These are phyloP conservation scores for Diglossa brunneiventris DNA, from an alignment of 2,113 vertebrate genomes.

Conservation along the genomic window DNA sequence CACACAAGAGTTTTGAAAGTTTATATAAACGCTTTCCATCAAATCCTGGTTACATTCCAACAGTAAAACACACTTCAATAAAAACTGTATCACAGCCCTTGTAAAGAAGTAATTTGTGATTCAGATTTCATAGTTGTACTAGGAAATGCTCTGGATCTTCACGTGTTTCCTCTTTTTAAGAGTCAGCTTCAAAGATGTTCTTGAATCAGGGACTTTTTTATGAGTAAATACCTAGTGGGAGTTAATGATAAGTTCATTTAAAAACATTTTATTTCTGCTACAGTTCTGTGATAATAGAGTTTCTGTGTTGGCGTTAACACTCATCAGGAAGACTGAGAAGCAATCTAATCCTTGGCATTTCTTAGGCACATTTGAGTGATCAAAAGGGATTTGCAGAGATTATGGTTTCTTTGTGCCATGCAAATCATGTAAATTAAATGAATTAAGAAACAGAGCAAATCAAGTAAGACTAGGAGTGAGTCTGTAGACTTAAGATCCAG, in stretches of 20 bases:
- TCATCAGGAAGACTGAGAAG: background rate
- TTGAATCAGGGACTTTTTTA: background rate
- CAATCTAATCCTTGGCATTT: conserved; percentile 18
- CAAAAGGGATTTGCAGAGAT: conserved; percentile 26
- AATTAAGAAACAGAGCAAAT: background rate
- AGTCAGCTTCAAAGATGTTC: conserved; percentile 19
- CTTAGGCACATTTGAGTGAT: conserved; percentile 11
- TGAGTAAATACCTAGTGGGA: conserved; percentile 8
- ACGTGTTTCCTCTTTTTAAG: conserved; percentile 21
- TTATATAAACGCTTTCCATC: background rate
- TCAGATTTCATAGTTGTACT: conserved; percentile 15
- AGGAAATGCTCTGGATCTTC: conserved; percentile 24
- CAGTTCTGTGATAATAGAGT: background rate
- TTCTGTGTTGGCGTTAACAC: background rate
- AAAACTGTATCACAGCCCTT: background rate
- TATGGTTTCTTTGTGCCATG: background rate
- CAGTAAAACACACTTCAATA: background rate
- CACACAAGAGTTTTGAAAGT: background rate
- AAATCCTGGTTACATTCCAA: background rate
- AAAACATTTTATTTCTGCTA: conserved; percentile 14
- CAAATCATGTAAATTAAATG: conserved; percentile 7
- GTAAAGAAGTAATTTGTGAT: conserved; percentile 11
- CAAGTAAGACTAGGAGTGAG: background rate
- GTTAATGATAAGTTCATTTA: background rate
- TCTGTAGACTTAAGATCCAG: background rate